These are phyloP conservation scores for Rhea pennata DNA, from an alignment of 2,113 vertebrate genomes.

Conservation along the genomic window DNA sequence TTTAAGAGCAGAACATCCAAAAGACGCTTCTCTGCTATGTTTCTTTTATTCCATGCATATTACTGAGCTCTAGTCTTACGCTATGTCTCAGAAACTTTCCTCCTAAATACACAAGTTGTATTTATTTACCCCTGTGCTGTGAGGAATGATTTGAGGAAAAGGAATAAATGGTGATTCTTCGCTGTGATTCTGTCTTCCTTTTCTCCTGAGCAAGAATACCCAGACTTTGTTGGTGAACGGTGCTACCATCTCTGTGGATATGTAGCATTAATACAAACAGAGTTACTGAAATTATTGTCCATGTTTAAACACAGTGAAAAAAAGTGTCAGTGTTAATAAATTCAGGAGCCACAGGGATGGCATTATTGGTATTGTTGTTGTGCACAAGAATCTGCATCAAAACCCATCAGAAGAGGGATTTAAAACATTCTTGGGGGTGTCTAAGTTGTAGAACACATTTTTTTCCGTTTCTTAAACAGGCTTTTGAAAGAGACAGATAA, in stretches of 20 bases:
- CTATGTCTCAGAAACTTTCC: not conserved
- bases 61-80: not conserved
- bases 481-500: not conserved
- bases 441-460: not conserved
- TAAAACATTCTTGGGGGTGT: not conserved
- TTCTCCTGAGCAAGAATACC: not conserved
- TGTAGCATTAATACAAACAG: not conserved
- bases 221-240: not conserved
- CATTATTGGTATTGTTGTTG: accelerated
- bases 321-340: not conserved
- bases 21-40: not conserved
- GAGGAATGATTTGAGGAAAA: not conserved
- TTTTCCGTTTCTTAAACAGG: not conserved
- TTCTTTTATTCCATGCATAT: not conserved
- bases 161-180: not conserved
- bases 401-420: not conserved
- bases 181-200: accelerated
- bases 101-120: not conserved
- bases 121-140: not conserved
- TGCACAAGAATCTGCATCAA: not conserved
- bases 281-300: not conserved
- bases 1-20: not conserved
- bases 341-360: not conserved
- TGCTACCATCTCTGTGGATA: not conserved
- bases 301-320: accelerated